Conservation (phyloP, 2,888 invertebrate species). For the Xestia sexstrigata region DNA sequence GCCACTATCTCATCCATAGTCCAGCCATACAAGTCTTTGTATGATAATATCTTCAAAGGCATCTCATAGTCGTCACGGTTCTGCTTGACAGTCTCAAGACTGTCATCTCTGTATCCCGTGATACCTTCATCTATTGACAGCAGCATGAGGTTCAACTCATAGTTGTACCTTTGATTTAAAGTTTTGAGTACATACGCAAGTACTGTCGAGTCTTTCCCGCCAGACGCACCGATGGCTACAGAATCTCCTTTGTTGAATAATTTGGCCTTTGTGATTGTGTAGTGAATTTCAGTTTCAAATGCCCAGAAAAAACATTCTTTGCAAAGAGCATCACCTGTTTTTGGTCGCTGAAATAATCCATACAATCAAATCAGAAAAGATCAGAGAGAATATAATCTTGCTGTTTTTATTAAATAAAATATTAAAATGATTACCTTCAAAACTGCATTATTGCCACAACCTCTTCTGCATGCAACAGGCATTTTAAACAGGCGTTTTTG, state of each 20-base stretch:
- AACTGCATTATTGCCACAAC: slow-evolving; percentile 94
- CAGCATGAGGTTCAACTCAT: slow-evolving; percentile 96
- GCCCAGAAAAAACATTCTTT: slow-evolving; percentile 98
- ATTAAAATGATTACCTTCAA: slow-evolving; percentile 91
- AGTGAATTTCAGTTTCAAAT: slow-evolving; percentile 98
- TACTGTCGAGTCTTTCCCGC: slow-evolving; percentile 99
- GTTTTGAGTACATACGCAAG: slow-evolving; percentile 98
- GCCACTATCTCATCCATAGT: slow-evolving; percentile 99
- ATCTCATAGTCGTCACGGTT: slow-evolving; percentile 98
- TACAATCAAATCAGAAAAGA: not conserved
- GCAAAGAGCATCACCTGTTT: slow-evolving; percentile 97
- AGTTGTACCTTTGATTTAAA: slow-evolving; percentile 97
- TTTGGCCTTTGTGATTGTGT: slow-evolving; percentile 95
- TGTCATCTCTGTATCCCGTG: slow-evolving; percentile 98
- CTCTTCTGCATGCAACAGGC: slow-evolving; percentile 93
- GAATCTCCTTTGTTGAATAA: slow-evolving; percentile 96
- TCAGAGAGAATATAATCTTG: not conserved
- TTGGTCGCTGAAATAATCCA: slow-evolving; percentile 93
- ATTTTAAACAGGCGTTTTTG: slow-evolving; percentile 84
- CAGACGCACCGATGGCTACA: slow-evolving; percentile 98
- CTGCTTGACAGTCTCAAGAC: slow-evolving; percentile 98
- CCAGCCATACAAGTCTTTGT: slow-evolving; percentile 99
- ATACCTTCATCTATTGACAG: slow-evolving; percentile 99
- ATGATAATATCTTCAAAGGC: slow-evolving; percentile 98
- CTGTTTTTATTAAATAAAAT: not conserved